Percentiles rank a stretch among this genome's conserved stretches.
These are phyloP conservation scores for Paracentrotus lividus DNA, from an alignment of 53 echinoderm and acorn worm genomes.

Conservation along the genomic window DNA sequence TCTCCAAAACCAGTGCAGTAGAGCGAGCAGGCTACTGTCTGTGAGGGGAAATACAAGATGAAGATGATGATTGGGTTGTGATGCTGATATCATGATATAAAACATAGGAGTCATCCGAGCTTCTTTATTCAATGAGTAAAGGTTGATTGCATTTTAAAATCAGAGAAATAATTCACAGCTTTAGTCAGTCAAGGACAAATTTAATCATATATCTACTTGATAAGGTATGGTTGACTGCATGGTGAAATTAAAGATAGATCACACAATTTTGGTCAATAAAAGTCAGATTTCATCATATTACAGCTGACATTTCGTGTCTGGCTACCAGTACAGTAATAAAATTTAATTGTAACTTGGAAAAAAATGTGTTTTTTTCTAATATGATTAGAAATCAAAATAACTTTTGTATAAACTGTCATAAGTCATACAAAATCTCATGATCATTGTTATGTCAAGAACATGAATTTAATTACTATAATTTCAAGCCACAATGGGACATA, in stretches of 20 bases:
- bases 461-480: no score
- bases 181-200: background rate
- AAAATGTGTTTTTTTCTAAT: background rate
- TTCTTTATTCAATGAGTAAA: background rate
- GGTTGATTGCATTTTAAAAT: background rate
- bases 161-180: background rate
- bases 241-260: background rate
- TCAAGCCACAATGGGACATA: no score
- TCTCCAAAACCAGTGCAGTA: conserved; percentile 99
- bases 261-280: background rate
- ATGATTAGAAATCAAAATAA: no score
- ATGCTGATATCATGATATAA: background rate
- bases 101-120: background rate
- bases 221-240: no score
- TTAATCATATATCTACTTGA: background rate
- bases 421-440: no score
- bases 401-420: no score
- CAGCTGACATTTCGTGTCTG: background rate
- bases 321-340: background rate
- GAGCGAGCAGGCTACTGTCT: conserved; percentile 98
- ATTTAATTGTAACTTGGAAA: background rate
- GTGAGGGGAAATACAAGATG: background rate
- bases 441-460: no score
- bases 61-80: background rate
- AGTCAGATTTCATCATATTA: background rate